Percentiles rank a stretch among this genome's conserved stretches.
Evolutionary conservation across 2,888 invertebrate species (phyloP).

Genomic region (Aelia acuminata): DNA sequence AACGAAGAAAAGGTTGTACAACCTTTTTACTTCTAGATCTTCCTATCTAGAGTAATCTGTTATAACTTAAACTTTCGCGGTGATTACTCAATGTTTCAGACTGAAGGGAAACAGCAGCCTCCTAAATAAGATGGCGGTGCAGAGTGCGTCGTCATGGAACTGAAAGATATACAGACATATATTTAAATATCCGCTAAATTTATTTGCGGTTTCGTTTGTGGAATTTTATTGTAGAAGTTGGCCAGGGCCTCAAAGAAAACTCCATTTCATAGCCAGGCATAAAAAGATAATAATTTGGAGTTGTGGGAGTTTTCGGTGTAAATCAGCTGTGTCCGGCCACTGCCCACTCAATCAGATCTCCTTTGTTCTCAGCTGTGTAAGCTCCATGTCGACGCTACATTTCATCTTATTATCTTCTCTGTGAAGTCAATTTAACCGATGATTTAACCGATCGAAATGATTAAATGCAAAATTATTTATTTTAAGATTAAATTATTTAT

Average conservation of each 20-base stretch:
- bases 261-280: constrained; percentile 14
- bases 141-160: background rate
- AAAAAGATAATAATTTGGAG: background rate
- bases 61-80: too few species aligned
- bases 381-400: background rate
- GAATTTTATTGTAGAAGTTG: background rate
- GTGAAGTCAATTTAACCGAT: too few species aligned
- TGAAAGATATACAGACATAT: background rate
- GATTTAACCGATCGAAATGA: too few species aligned
- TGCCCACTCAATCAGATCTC: background rate
- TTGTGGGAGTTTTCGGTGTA: background rate
- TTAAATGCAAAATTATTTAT: too few species aligned
- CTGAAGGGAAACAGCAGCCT: background rate
- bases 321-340: background rate
- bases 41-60: too few species aligned
- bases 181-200: constrained; percentile 7
- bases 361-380: background rate
- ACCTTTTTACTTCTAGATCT: too few species aligned
- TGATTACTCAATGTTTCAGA: background rate
- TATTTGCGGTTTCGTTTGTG: constrained; percentile 13
- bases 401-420: background rate
- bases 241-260: constrained; percentile 18
- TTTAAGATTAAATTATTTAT: too few species aligned
- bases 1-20: too few species aligned
- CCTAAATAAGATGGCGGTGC: background rate